Conservation (phyloP, 2,888 invertebrate species). For the Aspidiotus destructor region DNA sequence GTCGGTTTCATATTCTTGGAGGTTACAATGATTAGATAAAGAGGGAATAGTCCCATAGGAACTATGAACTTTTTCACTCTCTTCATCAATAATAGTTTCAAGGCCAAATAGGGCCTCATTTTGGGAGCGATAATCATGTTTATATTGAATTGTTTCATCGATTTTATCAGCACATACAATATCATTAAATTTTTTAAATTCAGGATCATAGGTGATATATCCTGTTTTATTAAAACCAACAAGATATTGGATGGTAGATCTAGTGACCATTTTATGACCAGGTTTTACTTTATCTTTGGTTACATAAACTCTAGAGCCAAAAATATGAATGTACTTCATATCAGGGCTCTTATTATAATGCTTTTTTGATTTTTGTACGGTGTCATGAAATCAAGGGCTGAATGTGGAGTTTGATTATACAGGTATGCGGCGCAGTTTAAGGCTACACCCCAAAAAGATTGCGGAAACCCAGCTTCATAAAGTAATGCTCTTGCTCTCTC, state of each 20-base stretch:
- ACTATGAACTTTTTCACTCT: too few relatives aligned
- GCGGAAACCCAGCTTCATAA: background rate
- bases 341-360: background rate
- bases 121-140: background rate
- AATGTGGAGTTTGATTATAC: conserved; percentile 6
- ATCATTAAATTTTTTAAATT: background rate
- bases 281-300: background rate
- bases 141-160: background rate
- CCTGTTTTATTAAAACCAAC: background rate
- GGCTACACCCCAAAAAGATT: background rate
- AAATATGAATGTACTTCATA: background rate
- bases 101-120: background rate
- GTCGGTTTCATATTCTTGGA: too few relatives aligned
- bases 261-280: background rate
- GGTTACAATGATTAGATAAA: too few relatives aligned
- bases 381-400: background rate
- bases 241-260: background rate
- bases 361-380: background rate
- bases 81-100: background rate
- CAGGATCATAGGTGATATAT: background rate
- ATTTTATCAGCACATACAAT: background rate
- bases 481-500: background rate
- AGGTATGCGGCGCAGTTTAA: background rate
- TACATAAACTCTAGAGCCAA: background rate
- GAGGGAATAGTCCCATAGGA: too few relatives aligned